Evolutionary conservation across 2,113 vertebrate species (phyloP).

Genomic region (Salvator merianae): DNA sequence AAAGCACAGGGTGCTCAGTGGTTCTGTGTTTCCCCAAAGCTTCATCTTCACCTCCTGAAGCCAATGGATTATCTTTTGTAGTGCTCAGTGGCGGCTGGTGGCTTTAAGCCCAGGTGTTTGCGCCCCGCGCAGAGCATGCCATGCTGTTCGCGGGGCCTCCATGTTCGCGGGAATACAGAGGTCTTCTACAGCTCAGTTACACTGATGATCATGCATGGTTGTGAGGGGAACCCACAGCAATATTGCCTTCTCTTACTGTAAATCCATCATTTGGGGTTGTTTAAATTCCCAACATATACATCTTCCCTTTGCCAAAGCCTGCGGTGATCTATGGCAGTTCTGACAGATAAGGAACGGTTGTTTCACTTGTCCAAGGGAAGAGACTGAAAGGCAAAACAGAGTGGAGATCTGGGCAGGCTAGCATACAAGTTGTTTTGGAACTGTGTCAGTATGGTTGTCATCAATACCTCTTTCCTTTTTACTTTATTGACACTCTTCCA

Average conservation of each 20-base stretch:
- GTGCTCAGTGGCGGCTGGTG: neutral
- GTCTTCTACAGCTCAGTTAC: too few relatives aligned
- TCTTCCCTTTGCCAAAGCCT: neutral
- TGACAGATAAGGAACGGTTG: neutral
- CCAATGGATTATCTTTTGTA: too few relatives aligned
- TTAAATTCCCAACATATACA: neutral
- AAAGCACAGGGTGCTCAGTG: too few relatives aligned
- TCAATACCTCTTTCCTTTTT: neutral
- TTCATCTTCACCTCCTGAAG: too few relatives aligned
- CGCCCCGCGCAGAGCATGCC: too few relatives aligned
- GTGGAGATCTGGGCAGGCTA: too few relatives aligned
- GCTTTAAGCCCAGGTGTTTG: too few relatives aligned
- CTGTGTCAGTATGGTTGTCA: neutral
- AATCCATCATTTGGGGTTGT: neutral
- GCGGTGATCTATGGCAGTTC: neutral
- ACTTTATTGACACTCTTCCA: neutral
- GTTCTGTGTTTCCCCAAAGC: too few relatives aligned
- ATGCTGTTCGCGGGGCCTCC: too few relatives aligned
- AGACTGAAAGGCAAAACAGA: neutral
- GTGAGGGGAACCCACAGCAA: too few relatives aligned
- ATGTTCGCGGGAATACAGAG: too few relatives aligned
- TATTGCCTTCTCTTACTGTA: neutral
- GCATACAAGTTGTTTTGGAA: neutral
- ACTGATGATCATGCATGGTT: too few relatives aligned
- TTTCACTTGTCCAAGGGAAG: neutral